Conservation (phyloP, 2,797 vertebrate species). For the Falco berigora region DNA sequence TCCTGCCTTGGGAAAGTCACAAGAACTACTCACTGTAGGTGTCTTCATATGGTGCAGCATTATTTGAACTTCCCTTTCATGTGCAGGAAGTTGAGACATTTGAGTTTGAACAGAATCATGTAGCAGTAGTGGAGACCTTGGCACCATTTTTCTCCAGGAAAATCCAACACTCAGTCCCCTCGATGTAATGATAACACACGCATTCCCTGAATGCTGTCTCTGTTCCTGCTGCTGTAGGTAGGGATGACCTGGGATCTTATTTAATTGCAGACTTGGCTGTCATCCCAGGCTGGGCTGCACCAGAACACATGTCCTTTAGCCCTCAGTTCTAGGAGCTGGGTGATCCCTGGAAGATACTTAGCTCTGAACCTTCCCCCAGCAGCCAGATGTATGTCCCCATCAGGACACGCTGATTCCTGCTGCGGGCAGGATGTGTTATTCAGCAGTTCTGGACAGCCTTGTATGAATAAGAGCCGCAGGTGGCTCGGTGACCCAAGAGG, state of each 20-base stretch:
- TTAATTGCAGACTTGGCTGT: slow-evolving; percentile 1
- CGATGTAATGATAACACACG: neutral
- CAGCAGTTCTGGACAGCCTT: neutral
- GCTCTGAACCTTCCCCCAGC: neutral
- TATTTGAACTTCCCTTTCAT: neutral
- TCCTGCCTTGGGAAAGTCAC: neutral
- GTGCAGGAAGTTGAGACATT: neutral
- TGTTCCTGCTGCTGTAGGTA: neutral
- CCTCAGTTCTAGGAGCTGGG: neutral
- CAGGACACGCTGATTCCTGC: neutral
- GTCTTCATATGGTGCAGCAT: neutral
- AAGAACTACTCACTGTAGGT: neutral
- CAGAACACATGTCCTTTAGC: neutral
- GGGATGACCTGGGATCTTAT: neutral
- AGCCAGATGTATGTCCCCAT: neutral
- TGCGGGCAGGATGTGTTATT: neutral
- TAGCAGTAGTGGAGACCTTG: neutral
- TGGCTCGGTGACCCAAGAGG: neutral
- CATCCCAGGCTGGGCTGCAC: neutral
- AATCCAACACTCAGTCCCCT: neutral
- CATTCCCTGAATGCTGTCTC: neutral
- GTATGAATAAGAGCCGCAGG: neutral
- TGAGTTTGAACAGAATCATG: neutral
- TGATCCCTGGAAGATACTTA: neutral
- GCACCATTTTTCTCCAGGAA: neutral